These are phyloP conservation scores for Rotaria sp. DNA, from an alignment of 2,888 invertebrate species.

Conservation along the genomic window DNA sequence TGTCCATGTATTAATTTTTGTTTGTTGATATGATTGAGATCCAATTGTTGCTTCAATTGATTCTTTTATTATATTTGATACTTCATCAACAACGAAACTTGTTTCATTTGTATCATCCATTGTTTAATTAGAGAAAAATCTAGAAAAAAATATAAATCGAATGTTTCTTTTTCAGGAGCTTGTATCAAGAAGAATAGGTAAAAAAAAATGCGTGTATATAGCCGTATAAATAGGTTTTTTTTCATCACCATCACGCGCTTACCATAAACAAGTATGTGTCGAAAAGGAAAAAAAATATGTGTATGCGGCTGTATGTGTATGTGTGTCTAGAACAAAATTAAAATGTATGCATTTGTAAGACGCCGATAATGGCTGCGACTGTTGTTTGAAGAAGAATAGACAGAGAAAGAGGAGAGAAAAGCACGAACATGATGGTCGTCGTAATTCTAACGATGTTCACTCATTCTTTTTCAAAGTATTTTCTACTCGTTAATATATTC, in stretches of 20 bases:
- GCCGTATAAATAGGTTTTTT: too few species aligned
- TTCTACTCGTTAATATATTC: background rate
- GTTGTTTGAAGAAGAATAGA: background rate
- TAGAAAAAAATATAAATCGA: too few species aligned
- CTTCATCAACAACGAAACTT: constrained; percentile 39
- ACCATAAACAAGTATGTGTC: background rate
- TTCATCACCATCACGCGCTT: background rate
- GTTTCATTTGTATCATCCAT: constrained; percentile 24
- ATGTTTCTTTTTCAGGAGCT: too few species aligned
- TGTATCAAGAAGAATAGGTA: too few species aligned
- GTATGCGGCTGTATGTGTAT: too few species aligned
- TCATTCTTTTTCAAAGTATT: background rate
- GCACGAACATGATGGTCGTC: background rate
- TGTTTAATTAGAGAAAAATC: background rate
- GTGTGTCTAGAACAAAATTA: background rate
- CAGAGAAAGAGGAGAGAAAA: background rate
- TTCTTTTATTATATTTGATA: constrained; percentile 36
- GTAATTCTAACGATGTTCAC: background rate
- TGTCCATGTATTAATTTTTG: constrained; percentile 95
- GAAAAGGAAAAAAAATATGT: background rate
- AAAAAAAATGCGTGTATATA: too few species aligned
- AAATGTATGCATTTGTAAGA: background rate
- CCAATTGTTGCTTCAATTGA: constrained; percentile 34
- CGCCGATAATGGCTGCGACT: background rate
- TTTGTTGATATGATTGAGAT: constrained; percentile 66